A percentile compares a stretch with the other conserved stretches of the same genome.
phyloP scores from a whole-genome alignment of 2,888 invertebrate genomes.

The Deroplatys truncata region DNA sequence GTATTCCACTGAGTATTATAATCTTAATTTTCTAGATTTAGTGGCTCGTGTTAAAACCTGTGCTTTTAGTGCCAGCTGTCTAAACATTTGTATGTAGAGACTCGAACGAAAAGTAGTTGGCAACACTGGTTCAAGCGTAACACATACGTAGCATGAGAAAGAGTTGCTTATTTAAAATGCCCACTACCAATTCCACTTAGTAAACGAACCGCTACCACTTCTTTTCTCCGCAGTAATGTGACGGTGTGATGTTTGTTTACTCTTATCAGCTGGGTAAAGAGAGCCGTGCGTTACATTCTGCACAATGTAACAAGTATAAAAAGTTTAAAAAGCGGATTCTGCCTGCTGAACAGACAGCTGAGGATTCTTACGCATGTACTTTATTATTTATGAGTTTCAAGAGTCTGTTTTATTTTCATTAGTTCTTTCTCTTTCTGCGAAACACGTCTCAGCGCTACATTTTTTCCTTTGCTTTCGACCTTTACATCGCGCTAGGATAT shows the following conservation, averaged over 20 bases:
- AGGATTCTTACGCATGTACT: not conserved
- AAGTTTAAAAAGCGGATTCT: not conserved
- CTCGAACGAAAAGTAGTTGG: too few species aligned
- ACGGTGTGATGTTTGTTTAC: not conserved
- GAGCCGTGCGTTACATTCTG: too few species aligned
- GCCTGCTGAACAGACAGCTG: too few species aligned
- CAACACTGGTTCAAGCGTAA: too few species aligned
- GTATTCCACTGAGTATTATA: too few species aligned
- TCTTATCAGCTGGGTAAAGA: not conserved
- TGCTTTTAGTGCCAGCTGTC: too few species aligned
- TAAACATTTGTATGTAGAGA: too few species aligned
- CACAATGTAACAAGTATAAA: not conserved
- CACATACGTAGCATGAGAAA: too few species aligned
- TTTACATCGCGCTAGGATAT: too few species aligned
- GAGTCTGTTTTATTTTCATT: not conserved
- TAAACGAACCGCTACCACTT: not conserved
- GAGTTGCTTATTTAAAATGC: not conserved
- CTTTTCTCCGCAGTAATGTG: not conserved
- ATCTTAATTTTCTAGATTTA: too few species aligned
- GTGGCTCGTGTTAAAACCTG: too few species aligned
- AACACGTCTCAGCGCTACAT: not conserved
- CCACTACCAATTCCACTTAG: not conserved
- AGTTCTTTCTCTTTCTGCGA: not conserved
- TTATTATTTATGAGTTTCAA: not conserved
- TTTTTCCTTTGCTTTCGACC: not conserved